Evolutionary conservation across 37 sponge, comb jelly and placozoan species (phyloP), one percentile per base, ranked within the genome.

Genomic region (Spongilla lacustris): DNA sequence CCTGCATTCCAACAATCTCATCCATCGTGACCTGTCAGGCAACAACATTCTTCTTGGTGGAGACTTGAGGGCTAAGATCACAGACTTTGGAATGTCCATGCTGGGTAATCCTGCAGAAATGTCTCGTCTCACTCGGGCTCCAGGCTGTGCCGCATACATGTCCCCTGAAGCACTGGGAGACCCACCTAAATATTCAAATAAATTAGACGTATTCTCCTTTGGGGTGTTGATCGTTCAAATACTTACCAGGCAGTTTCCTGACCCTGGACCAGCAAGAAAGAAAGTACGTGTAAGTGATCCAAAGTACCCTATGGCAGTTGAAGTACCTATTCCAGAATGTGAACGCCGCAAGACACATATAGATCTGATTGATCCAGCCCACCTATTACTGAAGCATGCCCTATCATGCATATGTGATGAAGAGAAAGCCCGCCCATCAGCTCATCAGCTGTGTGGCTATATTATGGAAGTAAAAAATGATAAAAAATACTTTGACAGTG

Each of bases 71-170:
- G 89, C 84, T 19, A 89, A 89, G 67, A 71, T 89, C 8, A 71
- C 84, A 50, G 89, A 89, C 67, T 81, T 89, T 69, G 84, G 80
- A 72, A 74, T 83, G 70, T 33, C 89, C 35, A 81, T 67, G 6
- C 70, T 46, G 46, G 46, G 46, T 8, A 8, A 46, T 46, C 8
- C 46, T 46, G 46, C 46, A 46, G 4, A 10, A 46, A 8, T 46
- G 8, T n/a, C n/a, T n/a, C 79, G 11, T 23, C 41, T 78, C 58
- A 81, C 82, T 68, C 11, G n/a, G 28, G 58, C 69, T 68, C 82
- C 82, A 67, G 82, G 82, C 35, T 28, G 35, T 68, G 67, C 70
- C 19, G 33, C 31, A 68, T 81, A 81, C 70, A 81, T 81, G 82
- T 69, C 82, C 10, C 82, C 82, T 10, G 69, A 81, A 31, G 82